phyloP scores from a whole-genome alignment of 2,888 invertebrate species.

The Tanypteryx hageni region DNA sequence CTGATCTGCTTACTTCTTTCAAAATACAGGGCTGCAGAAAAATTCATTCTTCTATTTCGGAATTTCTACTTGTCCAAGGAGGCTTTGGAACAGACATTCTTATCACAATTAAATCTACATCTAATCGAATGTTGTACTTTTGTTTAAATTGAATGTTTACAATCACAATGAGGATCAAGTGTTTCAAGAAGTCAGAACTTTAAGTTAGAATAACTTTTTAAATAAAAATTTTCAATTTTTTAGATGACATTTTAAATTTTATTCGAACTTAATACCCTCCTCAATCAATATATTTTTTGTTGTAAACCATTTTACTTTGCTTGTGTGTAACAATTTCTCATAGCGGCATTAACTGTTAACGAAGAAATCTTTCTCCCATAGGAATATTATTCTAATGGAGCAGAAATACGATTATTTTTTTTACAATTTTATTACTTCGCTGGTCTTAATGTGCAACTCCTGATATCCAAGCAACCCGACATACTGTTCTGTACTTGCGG shows the following conservation, averaged over 20 bases:
- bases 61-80: neutral
- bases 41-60: neutral
- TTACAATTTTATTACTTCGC: neutral
- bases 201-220: neutral
- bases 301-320: neutral
- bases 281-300: neutral
- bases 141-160: conserved; percentile 54
- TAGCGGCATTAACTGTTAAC: neutral
- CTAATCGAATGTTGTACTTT: conserved; percentile 60
- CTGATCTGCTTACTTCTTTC: neutral
- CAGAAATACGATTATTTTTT: neutral
- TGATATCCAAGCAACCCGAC: conserved; percentile 21
- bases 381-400: no score
- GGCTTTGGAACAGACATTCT: conserved; percentile 30
- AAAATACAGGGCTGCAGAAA: neutral
- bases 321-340: neutral
- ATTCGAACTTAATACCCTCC: neutral
- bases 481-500: neutral
- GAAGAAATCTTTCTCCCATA: no score
- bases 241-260: neutral
- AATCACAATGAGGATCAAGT: conserved; percentile 42
- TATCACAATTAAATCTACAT: conserved; percentile 48
- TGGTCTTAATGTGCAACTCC: neutral
- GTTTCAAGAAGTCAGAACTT: neutral
- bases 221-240: neutral